These are phyloP conservation scores for Brachionus plicatilis DNA, from an alignment of 1,140 invertebrate genomes.

Conservation along the genomic window DNA sequence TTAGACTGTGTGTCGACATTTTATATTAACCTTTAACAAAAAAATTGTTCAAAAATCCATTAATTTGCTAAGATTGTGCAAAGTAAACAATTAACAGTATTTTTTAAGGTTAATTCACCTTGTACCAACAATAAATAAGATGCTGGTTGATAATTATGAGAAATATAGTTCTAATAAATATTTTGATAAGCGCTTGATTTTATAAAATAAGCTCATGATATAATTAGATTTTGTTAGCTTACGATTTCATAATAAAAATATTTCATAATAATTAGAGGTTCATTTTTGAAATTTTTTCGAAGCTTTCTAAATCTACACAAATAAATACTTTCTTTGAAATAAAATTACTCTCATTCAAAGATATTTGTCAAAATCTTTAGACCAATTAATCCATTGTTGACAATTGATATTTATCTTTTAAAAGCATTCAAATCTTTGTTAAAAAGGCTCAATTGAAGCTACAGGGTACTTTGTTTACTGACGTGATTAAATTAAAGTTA, in stretches of 20 bases:
- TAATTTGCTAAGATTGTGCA: neutral
- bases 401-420: constrained; percentile 22
- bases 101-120: neutral
- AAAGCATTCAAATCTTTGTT: neutral
- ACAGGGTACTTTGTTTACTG: neutral
- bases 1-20: neutral
- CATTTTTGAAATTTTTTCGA: neutral
- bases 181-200: neutral
- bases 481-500: neutral
- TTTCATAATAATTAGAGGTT: neutral
- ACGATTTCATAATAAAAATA: neutral
- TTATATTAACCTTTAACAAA: neutral
- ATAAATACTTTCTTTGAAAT: neutral
- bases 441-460: neutral
- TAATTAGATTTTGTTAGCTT: neutral
- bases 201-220: neutral
- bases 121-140: neutral
- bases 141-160: neutral
- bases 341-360: neutral
- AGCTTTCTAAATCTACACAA: neutral
- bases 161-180: neutral
- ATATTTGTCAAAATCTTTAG: neutral
- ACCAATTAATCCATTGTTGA: neutral
- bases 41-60: neutral
- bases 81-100: neutral